Conservation (phyloP, 2,797 vertebrate genomes). For the Apogon talboti region DNA sequence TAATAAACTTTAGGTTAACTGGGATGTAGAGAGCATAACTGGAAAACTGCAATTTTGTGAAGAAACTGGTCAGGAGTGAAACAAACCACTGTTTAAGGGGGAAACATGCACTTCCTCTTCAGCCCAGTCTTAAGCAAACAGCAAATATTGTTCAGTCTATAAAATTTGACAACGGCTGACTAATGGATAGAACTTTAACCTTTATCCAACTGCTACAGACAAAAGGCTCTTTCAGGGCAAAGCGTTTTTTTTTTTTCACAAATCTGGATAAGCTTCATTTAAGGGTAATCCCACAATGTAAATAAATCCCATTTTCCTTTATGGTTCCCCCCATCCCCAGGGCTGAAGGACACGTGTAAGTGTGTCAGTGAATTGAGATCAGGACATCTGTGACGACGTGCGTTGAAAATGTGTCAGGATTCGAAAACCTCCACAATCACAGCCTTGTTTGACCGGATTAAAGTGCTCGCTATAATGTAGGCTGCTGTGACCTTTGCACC, state of each 20-base stretch:
- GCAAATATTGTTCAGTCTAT: slow-evolving; percentile 65
- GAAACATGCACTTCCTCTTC: slow-evolving; percentile 18
- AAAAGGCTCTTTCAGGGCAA: slow-evolving; percentile 48
- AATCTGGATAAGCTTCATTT: slow-evolving; percentile 19
- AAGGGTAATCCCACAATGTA: neutral
- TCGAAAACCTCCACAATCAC: neutral
- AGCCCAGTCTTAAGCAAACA: slow-evolving; percentile 32
- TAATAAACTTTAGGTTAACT: neutral
- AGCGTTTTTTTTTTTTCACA: slow-evolving; percentile 11
- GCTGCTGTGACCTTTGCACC: slow-evolving; percentile 57
- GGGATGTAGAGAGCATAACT: neutral
- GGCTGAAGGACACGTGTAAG: neutral
- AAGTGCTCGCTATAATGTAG: neutral
- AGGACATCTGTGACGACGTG: neutral
- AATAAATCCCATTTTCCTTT: neutral
- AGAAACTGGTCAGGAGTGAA: slow-evolving; percentile 3
- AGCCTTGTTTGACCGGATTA: neutral
- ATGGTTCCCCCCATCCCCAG: too few relatives aligned
- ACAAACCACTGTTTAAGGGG: slow-evolving; percentile 8
- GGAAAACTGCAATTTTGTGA: neutral
- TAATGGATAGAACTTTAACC: slow-evolving; percentile 56
- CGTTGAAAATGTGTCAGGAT: neutral
- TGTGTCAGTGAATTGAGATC: neutral
- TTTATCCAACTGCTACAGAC: slow-evolving; percentile 35
- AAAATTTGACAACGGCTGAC: slow-evolving; percentile 42